Percentiles rank a stretch among this genome's conserved stretches.
phyloP scores from a whole-genome alignment of 1,140 invertebrate species.

The Drosophila pallidifrons region DNA sequence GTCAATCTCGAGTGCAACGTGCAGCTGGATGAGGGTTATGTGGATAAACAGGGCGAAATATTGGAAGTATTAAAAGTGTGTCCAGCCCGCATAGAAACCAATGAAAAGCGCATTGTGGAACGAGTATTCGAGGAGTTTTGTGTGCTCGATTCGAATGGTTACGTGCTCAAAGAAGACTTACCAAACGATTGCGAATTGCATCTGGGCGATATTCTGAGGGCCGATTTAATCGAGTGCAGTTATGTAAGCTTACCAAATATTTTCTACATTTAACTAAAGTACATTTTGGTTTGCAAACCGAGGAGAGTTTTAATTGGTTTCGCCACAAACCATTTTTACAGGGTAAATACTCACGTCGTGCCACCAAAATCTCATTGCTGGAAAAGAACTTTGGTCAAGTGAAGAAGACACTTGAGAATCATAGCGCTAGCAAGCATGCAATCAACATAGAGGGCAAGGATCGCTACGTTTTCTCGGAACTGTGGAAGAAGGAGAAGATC shows the following conservation, averaged over 20 bases:
- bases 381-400: constrained; percentile 62
- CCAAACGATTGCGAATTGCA: constrained; percentile 35
- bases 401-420: background rate
- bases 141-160: constrained; percentile 43
- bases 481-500: constrained; percentile 79
- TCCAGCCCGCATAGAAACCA: constrained; percentile 48
- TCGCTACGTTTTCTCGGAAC: constrained; percentile 75
- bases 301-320: background rate
- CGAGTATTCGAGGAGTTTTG: constrained; percentile 47
- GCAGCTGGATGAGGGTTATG: constrained; percentile 63
- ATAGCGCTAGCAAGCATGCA: constrained; percentile 37
- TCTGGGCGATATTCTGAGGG: constrained; percentile 65
- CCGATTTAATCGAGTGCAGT: constrained; percentile 73
- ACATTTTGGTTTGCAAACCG: no score
- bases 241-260: constrained; percentile 50
- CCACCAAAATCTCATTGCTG: constrained; percentile 57
- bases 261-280: background rate
- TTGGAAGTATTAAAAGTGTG: constrained; percentile 61
- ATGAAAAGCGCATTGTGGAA: constrained; percentile 54
- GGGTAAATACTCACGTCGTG: constrained; percentile 61
- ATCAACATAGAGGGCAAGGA: constrained; percentile 84
- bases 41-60: constrained; percentile 71
- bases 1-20: constrained; percentile 67
- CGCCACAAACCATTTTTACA: constrained; percentile 18
- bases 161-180: constrained; percentile 59